A percentile compares a stretch with the other conserved stretches of the same genome.
phyloP scores from a whole-genome alignment of 2,888 invertebrate species.

The Troides helena region DNA sequence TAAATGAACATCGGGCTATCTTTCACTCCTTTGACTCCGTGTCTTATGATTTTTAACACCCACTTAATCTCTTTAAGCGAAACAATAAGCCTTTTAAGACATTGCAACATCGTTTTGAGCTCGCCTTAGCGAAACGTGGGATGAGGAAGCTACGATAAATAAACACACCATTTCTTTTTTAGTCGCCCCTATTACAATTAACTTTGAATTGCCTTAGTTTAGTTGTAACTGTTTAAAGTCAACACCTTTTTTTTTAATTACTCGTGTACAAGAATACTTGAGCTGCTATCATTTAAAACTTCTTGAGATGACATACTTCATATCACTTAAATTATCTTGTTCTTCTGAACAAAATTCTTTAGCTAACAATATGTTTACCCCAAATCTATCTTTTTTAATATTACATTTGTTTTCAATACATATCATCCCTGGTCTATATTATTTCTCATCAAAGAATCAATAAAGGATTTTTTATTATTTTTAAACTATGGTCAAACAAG shows the following conservation, averaged over 20 bases:
- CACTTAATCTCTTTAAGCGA: constrained; percentile 65
- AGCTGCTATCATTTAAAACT: no score
- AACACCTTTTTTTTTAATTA: neutral
- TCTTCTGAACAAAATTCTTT: no score
- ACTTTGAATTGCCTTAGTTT: constrained; percentile 3
- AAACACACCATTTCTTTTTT: constrained; percentile 24
- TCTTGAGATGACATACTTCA: no score
- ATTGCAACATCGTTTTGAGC: constrained; percentile 50
- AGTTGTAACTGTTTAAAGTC: neutral
- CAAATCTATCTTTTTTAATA: no score
- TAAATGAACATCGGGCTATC: constrained; percentile 64
- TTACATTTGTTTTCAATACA: no score
- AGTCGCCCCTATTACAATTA: constrained; percentile 18
- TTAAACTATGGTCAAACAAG: neutral
- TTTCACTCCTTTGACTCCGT: constrained; percentile 64
- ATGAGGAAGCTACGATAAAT: constrained; percentile 28
- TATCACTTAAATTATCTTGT: no score
- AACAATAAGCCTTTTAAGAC: constrained; percentile 59
- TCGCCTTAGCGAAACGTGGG: constrained; percentile 33
- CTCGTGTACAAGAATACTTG: no score
- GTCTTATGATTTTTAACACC: constrained; percentile 78
- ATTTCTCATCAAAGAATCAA: no score
- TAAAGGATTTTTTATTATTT: no score
- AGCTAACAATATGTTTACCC: no score
- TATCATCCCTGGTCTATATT: neutral